Evolutionary conservation across 1,140 invertebrate species (phyloP), one percentile per base, ranked within the genome.

Genomic region (Heterodera carotae): DNA sequence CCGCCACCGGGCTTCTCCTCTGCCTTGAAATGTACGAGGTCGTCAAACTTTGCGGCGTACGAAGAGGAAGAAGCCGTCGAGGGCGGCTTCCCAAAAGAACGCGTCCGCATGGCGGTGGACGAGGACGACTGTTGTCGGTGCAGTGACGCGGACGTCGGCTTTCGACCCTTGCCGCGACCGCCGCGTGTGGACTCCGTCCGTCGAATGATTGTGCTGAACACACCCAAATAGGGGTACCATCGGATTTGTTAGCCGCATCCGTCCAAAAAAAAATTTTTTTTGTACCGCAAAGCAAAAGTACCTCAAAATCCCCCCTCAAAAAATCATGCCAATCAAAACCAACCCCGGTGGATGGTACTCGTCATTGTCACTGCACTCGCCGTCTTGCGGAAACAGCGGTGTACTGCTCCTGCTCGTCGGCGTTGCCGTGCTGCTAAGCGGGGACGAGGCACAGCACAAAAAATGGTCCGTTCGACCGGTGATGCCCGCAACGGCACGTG

Each of bases 11-110:
- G 29, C 27, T 68, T 31, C 39, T 60, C 62, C 8, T 66, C 39
- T 2, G 33, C 25, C 15, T 22, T 60, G 18, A 56, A 31, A 25
- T 70, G 56, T n/a, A n/a, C n/a, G n/a, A n/a, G n/a, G n/a, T n/a
- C 29, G 6, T 39, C 60, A 60, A 66, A 60, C 34, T 77, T n/a
- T 34, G 75, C 69, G 12, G 69, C 48, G 22, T 78, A 78, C 10
- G 76, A 79, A 25, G 69, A 56, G 18, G 27, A 33, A 34, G 68
- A 29, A 69, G 34, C 68, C 29, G 39, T 29, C 5, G 75, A 27
- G 33, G 77, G 77, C 12, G 77, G 77, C 34, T 78, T 78, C 2
- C 77, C 77, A 29, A 69, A 69, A 2, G 77, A 78, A 64, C 77
- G 77, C 29, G 77, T 78, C 27, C 69, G 27, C 77, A 78, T 78